Base-by-base conservation (phyloP, 37 sponge, comb jelly and placozoan genomes). In the Hormiphora californensis region DNA sequence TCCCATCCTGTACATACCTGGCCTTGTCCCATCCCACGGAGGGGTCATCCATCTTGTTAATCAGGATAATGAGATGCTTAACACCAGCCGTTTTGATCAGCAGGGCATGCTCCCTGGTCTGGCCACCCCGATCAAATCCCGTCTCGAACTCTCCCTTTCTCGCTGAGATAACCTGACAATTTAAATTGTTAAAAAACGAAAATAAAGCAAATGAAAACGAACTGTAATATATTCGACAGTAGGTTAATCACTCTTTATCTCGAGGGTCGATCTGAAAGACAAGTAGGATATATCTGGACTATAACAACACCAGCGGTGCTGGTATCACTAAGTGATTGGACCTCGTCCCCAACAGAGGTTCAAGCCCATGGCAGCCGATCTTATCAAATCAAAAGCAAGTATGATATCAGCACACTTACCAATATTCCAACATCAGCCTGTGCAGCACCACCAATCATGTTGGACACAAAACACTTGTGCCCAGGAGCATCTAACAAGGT, bases 11-110 rank as follows among this genome's bases (percentile, higher is more conserved):
- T 0, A 36, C 63, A 0, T 39, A 92, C 94, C 93, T 89, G 38
- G 93, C 91, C 55, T 92, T 85, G 21, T 88, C 55, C 99, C 99
- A 98, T 33, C 54, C 44, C 23, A 98, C 99, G 11, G 99, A 95
- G 7, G 93, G 92, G 87, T 98, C 99, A 61, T 98, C 99, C 99
- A 98, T 98, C 89, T 98, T 98, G 89, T 98, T 98, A 39, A 98
- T 89, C 54, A 98, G 89, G 0, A 98, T 90, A 25, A 98, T 91
- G 17, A 98, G 88, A 46, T 98, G 99, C 63, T 92, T 95, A 30
- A 95, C 96, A 8, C 99, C 99, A 39, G 95, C 99, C 49, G 95
- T 98, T 90, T 98, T 98, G 0, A 91, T 95, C 87, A 98, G 86
- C 88, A 94, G 92, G 35, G 99, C 95, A 85, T 98, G 99, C 65